Percentiles rank a stretch among this genome's conserved stretches.
Evolutionary conservation across 2,797 vertebrate species (phyloP).

Genomic region (Antennarius maculatus): DNA sequence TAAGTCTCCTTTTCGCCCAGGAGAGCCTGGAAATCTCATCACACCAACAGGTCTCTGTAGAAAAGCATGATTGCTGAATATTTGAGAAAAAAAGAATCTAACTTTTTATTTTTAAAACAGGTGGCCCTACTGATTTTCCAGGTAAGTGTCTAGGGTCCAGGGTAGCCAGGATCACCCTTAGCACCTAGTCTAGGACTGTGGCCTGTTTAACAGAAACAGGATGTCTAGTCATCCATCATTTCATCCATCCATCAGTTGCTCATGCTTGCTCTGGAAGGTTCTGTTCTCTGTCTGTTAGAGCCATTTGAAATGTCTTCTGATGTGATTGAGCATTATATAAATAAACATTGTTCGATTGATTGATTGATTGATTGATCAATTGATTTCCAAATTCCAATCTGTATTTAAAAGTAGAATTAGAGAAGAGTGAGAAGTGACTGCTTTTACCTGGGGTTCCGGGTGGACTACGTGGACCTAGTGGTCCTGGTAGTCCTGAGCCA

Average conservation of each 20-base stretch:
- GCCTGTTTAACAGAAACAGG: constrained; percentile 51
- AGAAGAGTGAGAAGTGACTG: background rate
- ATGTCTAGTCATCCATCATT: background rate
- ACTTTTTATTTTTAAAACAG: background rate
- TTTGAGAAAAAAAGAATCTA: background rate
- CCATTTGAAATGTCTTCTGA: background rate
- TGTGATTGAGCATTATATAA: background rate
- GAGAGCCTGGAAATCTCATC: constrained; percentile 57
- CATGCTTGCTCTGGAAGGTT: too few species aligned
- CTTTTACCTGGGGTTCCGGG: constrained; percentile 62
- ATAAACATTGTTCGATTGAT: too few species aligned
- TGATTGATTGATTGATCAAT: too few species aligned
- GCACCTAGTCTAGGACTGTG: constrained; percentile 51
- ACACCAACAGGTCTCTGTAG: constrained; percentile 64
- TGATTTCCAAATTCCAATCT: background rate
- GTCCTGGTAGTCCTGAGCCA: constrained; percentile 41
- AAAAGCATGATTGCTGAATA: constrained; percentile 10
- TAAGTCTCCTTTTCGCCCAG: constrained; percentile 66
- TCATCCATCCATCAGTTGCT: too few species aligned
- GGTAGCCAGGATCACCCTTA: constrained; percentile 66
- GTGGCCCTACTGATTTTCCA: constrained; percentile 63
- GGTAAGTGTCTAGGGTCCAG: constrained; percentile 54
- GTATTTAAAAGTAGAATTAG: background rate
- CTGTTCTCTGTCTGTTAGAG: too few species aligned
- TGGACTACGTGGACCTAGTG: constrained; percentile 48